A percentile compares a stretch with the other conserved stretches of the same genome.
Conservation (phyloP, 2,113 vertebrate genomes). For the Nesoenas mayeri region DNA sequence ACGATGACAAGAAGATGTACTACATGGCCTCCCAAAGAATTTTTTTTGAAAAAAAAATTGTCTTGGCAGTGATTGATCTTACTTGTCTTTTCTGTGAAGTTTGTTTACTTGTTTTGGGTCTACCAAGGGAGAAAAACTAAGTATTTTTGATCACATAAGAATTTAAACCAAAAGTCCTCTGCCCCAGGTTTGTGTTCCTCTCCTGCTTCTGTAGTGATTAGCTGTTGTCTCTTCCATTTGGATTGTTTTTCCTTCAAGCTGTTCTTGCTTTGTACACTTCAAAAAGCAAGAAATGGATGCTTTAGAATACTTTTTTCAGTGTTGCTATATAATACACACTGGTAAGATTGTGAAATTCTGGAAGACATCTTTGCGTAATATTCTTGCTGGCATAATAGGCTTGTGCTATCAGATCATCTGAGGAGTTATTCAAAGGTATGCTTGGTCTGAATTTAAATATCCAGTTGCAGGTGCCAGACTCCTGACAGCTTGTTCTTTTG, state of each 20-base stretch:
- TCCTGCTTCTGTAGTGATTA: background rate
- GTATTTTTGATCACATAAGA: background rate
- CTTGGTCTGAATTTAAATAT: background rate
- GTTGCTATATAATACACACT: background rate
- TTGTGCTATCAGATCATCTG: background rate
- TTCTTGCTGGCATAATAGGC: background rate
- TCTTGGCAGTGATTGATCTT: background rate
- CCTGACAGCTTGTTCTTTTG: background rate
- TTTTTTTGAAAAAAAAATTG: rapidly evolving
- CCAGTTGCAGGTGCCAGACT: background rate
- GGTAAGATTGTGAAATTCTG: background rate
- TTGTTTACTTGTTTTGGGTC: background rate
- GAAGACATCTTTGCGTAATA: background rate
- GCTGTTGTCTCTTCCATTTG: background rate
- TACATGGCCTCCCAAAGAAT: background rate
- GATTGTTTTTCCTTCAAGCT: background rate
- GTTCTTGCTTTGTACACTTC: background rate
- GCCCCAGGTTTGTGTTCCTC: background rate
- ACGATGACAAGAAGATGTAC: background rate
- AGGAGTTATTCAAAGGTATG: background rate
- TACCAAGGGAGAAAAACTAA: background rate
- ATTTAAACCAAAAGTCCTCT: background rate
- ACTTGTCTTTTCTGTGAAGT: background rate
- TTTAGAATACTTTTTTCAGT: background rate
- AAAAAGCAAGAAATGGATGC: background rate